These are phyloP conservation scores for Anastrepha ludens DNA, from an alignment of 1,140 invertebrate genomes.

Conservation along the genomic window DNA sequence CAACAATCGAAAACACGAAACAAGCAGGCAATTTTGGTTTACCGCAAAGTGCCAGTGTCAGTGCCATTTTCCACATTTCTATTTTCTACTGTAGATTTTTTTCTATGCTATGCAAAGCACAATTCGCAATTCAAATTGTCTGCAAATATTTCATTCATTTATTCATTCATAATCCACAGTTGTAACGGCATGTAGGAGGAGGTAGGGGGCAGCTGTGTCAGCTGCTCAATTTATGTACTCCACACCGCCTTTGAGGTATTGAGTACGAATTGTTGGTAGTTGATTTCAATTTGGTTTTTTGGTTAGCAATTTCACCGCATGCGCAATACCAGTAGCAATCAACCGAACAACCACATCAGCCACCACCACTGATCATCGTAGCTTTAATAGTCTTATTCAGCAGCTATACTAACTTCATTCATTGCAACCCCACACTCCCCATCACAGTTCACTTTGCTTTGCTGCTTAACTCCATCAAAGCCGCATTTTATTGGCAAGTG, in stretches of 20 bases:
- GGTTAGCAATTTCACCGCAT: slow-evolving; percentile 15
- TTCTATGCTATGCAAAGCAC: not conserved
- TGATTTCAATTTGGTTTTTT: slow-evolving; percentile 27
- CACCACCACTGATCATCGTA: not conserved
- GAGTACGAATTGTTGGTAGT: not conserved
- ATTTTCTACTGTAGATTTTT: not conserved
- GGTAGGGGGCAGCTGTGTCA: too few species aligned
- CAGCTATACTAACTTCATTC: not conserved
- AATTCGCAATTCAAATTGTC: not conserved
- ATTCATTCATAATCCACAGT: slow-evolving; percentile 24
- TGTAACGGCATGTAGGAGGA: not conserved
- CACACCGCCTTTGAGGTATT: not conserved
- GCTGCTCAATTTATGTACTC: not conserved
- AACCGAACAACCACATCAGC: not conserved
- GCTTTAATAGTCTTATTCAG: not conserved
- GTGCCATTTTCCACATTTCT: not conserved
- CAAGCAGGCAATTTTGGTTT: slow-evolving; percentile 36
- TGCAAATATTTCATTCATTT: slow-evolving; percentile 20
- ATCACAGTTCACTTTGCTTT: not conserved
- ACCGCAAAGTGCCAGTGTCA: slow-evolving; percentile 2
- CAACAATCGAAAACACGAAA: slow-evolving; percentile 13
- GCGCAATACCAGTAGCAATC: slow-evolving; percentile 37
- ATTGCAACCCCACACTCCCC: not conserved
- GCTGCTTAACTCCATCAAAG: not conserved
- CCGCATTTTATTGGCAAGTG: slow-evolving; percentile 44